Conservation (phyloP, 2,113 vertebrate genomes). For the Psophia crepitans region DNA sequence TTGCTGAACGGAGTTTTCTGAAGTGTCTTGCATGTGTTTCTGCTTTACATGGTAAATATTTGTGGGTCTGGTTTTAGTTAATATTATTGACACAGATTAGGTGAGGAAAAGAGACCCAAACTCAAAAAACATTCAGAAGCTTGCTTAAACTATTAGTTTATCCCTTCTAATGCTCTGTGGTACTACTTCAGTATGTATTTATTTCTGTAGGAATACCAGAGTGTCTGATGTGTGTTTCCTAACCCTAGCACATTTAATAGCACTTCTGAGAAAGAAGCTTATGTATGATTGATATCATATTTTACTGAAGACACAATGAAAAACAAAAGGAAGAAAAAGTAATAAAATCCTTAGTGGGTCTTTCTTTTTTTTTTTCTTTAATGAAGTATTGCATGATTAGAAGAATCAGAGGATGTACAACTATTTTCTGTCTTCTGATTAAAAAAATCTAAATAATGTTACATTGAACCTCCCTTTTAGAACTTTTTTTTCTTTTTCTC, state of each 20-base stretch:
- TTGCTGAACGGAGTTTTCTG: slow-evolving; percentile 38
- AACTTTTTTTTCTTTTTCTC: not conserved
- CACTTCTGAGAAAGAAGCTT: slow-evolving; percentile 12
- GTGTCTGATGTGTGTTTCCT: slow-evolving; percentile 13
- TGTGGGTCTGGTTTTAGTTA: slow-evolving; percentile 54
- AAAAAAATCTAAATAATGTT: not conserved
- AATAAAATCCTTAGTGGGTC: not conserved
- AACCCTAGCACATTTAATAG: not conserved
- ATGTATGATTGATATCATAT: not conserved
- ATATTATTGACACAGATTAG: slow-evolving; percentile 52
- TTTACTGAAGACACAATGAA: not conserved
- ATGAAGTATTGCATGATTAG: not conserved
- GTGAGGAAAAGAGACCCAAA: slow-evolving; percentile 49
- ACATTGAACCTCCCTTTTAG: not conserved
- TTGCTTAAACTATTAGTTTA: slow-evolving; percentile 64
- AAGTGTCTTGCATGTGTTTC: slow-evolving; percentile 60
- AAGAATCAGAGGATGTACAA: not conserved
- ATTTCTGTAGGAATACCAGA: slow-evolving; percentile 56
- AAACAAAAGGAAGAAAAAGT: not conserved
- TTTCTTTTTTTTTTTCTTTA: too few species aligned
- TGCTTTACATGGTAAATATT: slow-evolving; percentile 56
- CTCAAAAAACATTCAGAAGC: slow-evolving; percentile 59
- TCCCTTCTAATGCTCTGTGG: slow-evolving; percentile 45
- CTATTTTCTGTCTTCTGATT: not conserved
- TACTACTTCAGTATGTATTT: slow-evolving; percentile 44